These are phyloP conservation scores for Erpobdella octoculata DNA, from an alignment of 2,888 invertebrate genomes.

Conservation along the genomic window DNA sequence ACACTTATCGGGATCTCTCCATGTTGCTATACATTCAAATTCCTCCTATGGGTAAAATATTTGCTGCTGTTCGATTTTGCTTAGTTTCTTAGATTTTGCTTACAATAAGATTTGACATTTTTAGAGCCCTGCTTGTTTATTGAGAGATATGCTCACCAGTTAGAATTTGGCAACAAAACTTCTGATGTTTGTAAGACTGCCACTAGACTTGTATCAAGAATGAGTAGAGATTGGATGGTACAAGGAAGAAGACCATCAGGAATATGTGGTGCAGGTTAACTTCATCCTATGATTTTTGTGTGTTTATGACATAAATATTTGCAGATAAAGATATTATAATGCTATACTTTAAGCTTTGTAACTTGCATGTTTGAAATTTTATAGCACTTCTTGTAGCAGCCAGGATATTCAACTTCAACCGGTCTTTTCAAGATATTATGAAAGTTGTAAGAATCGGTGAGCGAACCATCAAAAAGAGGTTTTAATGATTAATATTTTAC, in stretches of 20 bases:
- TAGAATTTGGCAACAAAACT: constrained; percentile 83
- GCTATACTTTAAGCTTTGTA: background rate
- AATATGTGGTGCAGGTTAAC: constrained; percentile 80
- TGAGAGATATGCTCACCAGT: constrained; percentile 81
- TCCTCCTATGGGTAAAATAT: constrained; percentile 43
- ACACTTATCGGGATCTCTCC: constrained; percentile 80
- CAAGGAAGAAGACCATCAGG: constrained; percentile 92
- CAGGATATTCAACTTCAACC: constrained; percentile 79
- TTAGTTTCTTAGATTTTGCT: background rate
- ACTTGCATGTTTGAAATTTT: constrained; percentile 37
- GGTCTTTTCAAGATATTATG: constrained; percentile 77
- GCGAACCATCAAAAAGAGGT: constrained; percentile 78
- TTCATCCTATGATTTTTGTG: background rate
- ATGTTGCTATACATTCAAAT: constrained; percentile 72
- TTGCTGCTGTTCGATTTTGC: background rate
- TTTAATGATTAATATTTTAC: background rate
- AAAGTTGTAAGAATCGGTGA: constrained; percentile 92
- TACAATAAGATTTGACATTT: background rate
- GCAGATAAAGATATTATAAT: background rate
- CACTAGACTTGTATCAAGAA: constrained; percentile 76
- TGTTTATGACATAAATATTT: background rate
- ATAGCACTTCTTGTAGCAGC: constrained; percentile 85
- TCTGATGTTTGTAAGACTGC: constrained; percentile 93
- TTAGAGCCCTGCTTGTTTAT: constrained; percentile 79
- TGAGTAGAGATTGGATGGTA: constrained; percentile 96